Conservation (phyloP, 1,140 invertebrate genomes). For the Sarcophaga peregrina region DNA sequence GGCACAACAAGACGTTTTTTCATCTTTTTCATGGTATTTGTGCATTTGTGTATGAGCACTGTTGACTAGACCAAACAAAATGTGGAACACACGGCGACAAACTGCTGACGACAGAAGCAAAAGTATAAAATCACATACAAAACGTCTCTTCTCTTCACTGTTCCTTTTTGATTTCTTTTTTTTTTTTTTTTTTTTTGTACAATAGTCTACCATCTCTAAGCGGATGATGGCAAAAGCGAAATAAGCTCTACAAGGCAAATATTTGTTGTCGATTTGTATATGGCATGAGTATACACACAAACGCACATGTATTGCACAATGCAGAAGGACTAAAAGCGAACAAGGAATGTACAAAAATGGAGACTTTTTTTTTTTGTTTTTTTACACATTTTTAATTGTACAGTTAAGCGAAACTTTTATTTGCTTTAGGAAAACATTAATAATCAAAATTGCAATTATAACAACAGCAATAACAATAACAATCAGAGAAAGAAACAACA, state of each 20-base stretch:
- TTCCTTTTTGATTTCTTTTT: no score
- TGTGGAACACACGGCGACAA: neutral
- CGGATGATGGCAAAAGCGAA: constrained; percentile 37
- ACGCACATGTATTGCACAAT: neutral
- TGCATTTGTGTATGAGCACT: neutral
- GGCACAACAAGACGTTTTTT: no score
- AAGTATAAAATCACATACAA: neutral
- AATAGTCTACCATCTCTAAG: constrained; percentile 34
- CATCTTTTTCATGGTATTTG: no score
- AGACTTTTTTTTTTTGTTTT: neutral
- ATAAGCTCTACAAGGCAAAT: constrained; percentile 40
- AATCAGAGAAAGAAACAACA: neutral
- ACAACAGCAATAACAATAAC: neutral
- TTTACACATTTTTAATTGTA: constrained; percentile 38
- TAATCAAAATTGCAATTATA: constrained; percentile 42
- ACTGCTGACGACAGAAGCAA: neutral
- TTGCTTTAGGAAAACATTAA: constrained; percentile 39
- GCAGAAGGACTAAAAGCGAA: neutral
- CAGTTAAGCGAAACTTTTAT: constrained; percentile 37
- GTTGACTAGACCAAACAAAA: constrained; percentile 4
- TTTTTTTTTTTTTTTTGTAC: neutral
- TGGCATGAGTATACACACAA: neutral
- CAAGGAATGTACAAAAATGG: no score
- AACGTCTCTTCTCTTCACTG: neutral
- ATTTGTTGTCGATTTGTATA: constrained; percentile 21